Evolutionary conservation across 2,797 vertebrate genomes (phyloP), one percentile per base, ranked within the genome.

Genomic region (Schizopygopsis pylzovi): DNA sequence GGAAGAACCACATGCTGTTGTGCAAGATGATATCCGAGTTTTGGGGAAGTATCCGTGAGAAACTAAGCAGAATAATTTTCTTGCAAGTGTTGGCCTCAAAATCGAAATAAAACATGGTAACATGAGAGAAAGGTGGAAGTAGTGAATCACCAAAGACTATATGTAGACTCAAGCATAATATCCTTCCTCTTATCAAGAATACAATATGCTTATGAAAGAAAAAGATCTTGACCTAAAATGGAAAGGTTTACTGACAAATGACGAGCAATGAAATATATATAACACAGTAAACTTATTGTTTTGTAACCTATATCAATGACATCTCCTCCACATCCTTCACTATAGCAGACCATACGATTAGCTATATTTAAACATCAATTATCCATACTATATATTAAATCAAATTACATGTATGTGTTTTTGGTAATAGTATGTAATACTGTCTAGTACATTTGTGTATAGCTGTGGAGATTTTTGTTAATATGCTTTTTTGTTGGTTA

Each of bases 111-210:
- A 49, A 39, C 47, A 22, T n/a, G 65, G 33, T 47, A 70, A n/a
- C 0, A 4, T 45, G 25, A 22, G 41, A 33, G 15, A 45, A 70
- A 39, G 33, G 47, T 59, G 25, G 75, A 71, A 79, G 49, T 37
- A 18, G 2, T 72, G 25, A 67, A 41, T 78, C 77, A 80, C 18
- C 12, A 37, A 61, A 72, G n/a, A n/a, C 10, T 71, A 71, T 25
- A 67, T 39, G 13, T 65, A 52, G 28, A 43, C 25, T 47, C 0
- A 16, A 22, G 28, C 13, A 78, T 37, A n/a, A 72, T 20, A 10
- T 79, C n/a, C 83, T 85, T 79, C 83, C 76, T 72, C n/a, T 63
- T 79, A 20, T 20, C 20, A 47, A 49, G 39, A 85, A 61, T 78
- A 16, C 9, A 43, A 28, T 8, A 68, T 79, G n/a, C 25, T 61